These are phyloP conservation scores for Thysanoteuthis rhombus DNA, from an alignment of 2,888 invertebrate species.

Conservation along the genomic window DNA sequence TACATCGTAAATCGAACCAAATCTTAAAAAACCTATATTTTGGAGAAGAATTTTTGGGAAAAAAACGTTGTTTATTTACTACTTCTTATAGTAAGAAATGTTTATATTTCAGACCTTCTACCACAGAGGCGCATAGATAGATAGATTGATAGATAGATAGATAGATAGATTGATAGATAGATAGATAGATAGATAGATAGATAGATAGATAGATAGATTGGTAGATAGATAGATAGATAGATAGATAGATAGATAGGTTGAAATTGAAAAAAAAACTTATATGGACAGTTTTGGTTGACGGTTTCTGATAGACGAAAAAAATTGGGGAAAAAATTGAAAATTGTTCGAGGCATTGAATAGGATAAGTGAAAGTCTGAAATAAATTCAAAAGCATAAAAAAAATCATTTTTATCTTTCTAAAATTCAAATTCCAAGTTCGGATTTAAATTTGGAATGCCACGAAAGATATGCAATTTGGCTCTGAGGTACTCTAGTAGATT, in stretches of 20 bases:
- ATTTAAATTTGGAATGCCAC: neutral
- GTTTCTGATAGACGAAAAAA: neutral
- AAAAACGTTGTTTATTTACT: too few relatives aligned
- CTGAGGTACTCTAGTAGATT: neutral
- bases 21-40: too few relatives aligned
- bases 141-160: neutral
- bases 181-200: neutral
- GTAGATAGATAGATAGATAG: too few relatives aligned
- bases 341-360: neutral
- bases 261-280: neutral
- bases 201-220: too few relatives aligned
- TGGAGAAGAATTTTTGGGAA: too few relatives aligned
- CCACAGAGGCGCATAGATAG: neutral
- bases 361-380: neutral
- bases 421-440: neutral
- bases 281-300: too few relatives aligned
- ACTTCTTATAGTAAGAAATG: too few relatives aligned
- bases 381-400: neutral
- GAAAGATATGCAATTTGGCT: neutral
- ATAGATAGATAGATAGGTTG: neutral
- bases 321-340: neutral
- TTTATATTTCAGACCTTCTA: too few relatives aligned
- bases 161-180: neutral
- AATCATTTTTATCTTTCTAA: neutral
- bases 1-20: too few relatives aligned